Evolutionary conservation across 2,888 invertebrate genomes (phyloP).

Genomic region (Molanna angustata): DNA sequence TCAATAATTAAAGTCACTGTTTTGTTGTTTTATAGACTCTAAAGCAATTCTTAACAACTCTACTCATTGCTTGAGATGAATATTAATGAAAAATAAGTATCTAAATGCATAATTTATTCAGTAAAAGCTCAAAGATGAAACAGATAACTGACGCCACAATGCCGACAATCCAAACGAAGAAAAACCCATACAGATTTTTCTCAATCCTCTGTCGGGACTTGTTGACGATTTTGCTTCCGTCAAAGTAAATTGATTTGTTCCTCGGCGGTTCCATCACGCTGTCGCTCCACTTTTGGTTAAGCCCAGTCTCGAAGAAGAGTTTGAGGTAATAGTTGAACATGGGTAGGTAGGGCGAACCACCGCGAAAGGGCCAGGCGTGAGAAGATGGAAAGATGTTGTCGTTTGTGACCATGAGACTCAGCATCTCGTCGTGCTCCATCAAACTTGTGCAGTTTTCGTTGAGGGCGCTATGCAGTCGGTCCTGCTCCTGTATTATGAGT

Average conservation of each 20-base stretch:
- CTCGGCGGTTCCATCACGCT: neutral
- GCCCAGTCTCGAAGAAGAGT: constrained; percentile 1
- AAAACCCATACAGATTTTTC: neutral
- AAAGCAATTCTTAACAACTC: too few relatives aligned
- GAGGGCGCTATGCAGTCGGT: neutral
- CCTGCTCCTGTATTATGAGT: neutral
- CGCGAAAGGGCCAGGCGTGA: constrained; percentile 3
- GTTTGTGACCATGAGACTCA: constrained; percentile 1
- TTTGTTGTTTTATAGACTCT: too few relatives aligned
- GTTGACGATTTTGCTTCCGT: neutral
- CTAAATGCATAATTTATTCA: too few relatives aligned
- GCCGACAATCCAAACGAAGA: neutral
- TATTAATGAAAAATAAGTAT: too few relatives aligned
- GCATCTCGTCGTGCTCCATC: constrained; percentile 1
- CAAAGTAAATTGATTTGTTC: neutral
- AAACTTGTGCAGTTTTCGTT: constrained; percentile 2
- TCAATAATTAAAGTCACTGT: too few relatives aligned
- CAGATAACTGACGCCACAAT: neutral
- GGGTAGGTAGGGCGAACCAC: neutral
- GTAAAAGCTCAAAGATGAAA: neutral
- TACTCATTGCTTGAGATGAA: too few relatives aligned
- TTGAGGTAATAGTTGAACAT: constrained; percentile 1
- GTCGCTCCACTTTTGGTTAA: constrained; percentile 5
- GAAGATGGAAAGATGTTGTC: constrained; percentile 9
- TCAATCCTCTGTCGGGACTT: neutral